These are phyloP conservation scores for Dipodomys spectabilis DNA, from an alignment of 2,113 vertebrate genomes.

Conservation along the genomic window DNA sequence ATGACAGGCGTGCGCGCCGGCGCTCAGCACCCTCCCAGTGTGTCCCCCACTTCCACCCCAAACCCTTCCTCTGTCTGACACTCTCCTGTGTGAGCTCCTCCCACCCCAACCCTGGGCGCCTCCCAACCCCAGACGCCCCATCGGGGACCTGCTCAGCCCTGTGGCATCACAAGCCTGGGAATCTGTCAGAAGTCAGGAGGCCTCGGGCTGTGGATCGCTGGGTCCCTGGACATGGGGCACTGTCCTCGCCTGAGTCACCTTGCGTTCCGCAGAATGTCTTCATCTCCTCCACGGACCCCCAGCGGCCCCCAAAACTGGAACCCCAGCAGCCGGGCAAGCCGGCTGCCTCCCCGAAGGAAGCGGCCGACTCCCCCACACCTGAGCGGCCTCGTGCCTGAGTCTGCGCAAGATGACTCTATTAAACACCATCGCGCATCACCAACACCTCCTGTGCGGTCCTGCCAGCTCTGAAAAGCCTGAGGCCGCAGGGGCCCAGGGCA, in stretches of 20 bases:
- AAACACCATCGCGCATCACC: background rate
- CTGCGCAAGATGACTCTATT: conserved; percentile 32
- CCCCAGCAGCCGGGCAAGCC: background rate
- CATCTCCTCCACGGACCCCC: background rate
- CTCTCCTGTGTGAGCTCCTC: no score
- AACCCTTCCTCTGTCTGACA: no score
- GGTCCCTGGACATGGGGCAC: background rate
- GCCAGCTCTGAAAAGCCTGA: no score
- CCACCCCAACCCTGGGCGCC: no score
- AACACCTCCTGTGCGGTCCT: no score
- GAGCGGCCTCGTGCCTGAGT: background rate
- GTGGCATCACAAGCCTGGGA: background rate
- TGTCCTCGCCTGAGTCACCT: background rate
- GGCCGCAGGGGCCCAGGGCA: no score
- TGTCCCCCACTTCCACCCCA: no score
- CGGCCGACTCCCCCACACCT: background rate
- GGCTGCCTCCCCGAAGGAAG: background rate
- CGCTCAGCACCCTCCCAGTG: no score
- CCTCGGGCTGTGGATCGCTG: background rate
- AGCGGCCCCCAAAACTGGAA: background rate
- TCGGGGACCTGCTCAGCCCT: no score
- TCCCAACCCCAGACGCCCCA: no score
- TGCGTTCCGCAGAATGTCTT: conserved; percentile 29
- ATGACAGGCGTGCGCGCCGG: no score
- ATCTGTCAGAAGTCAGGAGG: background rate